Conservation (phyloP, 2,113 vertebrate species). For the Oenanthe oenanthe region DNA sequence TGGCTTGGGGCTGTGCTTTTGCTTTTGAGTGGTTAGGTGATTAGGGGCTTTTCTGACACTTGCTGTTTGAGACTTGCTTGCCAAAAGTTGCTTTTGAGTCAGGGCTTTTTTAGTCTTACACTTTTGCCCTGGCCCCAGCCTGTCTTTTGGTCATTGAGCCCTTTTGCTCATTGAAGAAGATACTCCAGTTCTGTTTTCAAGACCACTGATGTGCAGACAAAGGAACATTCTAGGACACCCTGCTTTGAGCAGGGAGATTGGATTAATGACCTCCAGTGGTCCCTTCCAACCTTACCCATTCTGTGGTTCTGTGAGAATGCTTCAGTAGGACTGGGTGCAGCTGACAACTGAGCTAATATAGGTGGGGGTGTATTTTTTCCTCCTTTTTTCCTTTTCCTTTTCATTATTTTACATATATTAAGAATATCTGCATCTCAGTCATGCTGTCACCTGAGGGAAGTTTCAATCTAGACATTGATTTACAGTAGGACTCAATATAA, state of each 20-base stretch:
- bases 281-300: not conserved
- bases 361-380: fast-evolving
- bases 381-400: not conserved
- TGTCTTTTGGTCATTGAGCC: not conserved
- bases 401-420: not conserved
- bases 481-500: not conserved
- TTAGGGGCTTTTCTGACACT: not conserved
- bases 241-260: not conserved
- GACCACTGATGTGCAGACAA: not conserved
- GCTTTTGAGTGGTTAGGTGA: not conserved
- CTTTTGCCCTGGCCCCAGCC: not conserved
- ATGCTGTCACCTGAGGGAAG: not conserved
- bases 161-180: not conserved
- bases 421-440: not conserved
- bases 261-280: not conserved
- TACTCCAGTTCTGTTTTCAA: not conserved
- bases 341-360: not conserved
- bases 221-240: not conserved
- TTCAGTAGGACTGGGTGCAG: not conserved
- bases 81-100: not conserved
- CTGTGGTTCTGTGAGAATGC: not conserved
- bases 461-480: not conserved
- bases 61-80: not conserved
- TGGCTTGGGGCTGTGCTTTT: not conserved
- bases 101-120: not conserved